Base-by-base conservation (phyloP, 2,888 invertebrate genomes). In the Apodemia hepburni region DNA sequence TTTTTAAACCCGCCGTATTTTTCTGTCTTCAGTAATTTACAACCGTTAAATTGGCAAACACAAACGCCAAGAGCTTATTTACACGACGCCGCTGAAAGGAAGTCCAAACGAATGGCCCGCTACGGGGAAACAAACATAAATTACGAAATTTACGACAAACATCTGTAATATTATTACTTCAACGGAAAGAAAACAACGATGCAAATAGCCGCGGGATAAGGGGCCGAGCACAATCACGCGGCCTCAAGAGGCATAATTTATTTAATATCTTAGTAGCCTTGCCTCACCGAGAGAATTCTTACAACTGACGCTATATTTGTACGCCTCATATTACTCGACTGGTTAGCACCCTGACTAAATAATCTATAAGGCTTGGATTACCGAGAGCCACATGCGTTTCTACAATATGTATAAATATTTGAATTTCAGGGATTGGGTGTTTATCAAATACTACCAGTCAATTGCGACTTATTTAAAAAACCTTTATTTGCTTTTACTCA, bases 101-200 rank as follows among this genome's bases (percentile, higher is more conserved):
- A 88, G 82, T 84, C 79, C 81, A 76, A 79, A 80, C 81, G 82
- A 82, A 81, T 80, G 80, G 81, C 77, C 75, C 76, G 79, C 74
- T 76, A 74, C 77, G 64, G 76, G 81, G 81, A 84, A 84, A 81
- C 82, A 73, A 76, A 81, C 80, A 81, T 88, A 85, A 89, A 88
- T 89, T 86, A 84, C 81, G 72, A 75, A 83, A 81, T 84, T 82
- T 79, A 83, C 82, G 82, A 81, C 81, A 79, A 82, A 77, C 81
- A 80, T 80, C 79, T 80, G 77, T 82, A 84, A 81, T 77, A 74
- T 79, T 80, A 81, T 82, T 81, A 80, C 78, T 80, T 54, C 54
- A 77, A 78, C 73, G 76, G 80, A 80, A 65, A 80, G 76, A 80
- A 81, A 81, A 82, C 57, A 29, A 57, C 29, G 57, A 38, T 57